Evolutionary conservation across 1,140 invertebrate species (phyloP).

Genomic region (Drosophila sp.): DNA sequence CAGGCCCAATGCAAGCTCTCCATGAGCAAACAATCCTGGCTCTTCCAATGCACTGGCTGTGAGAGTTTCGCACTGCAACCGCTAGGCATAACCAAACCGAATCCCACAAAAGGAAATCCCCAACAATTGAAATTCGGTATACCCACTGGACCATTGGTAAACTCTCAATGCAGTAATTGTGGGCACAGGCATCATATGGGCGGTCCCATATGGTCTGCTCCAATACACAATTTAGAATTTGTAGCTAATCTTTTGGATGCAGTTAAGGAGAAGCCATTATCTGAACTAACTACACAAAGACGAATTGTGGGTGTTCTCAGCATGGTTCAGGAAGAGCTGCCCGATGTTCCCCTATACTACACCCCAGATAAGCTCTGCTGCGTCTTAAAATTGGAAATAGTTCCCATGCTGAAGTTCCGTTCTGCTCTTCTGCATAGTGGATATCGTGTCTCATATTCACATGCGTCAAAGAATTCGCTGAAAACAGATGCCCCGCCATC

Average conservation of each 20-base stretch:
- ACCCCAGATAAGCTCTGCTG: conserved; percentile 87
- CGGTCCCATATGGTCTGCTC: conserved; percentile 96
- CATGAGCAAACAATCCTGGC: conserved; percentile 91
- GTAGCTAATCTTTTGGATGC: conserved; percentile 85
- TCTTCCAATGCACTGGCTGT: conserved; percentile 96
- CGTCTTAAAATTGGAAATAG: conserved; percentile 87
- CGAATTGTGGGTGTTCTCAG: conserved; percentile 90
- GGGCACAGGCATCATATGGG: conserved; percentile 90
- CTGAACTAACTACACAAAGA: conserved; percentile 87
- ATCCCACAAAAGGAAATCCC: conserved; percentile 85
- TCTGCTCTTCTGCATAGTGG: conserved; percentile 97
- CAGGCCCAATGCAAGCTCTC: conserved; percentile 93
- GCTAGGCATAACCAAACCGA: conserved; percentile 87
- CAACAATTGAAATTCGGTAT: conserved; percentile 87
- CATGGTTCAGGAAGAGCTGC: conserved; percentile 91
- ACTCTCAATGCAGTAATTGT: conserved; percentile 90
- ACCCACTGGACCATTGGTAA: conserved; percentile 87
- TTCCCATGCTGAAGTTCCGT: conserved; percentile 88
- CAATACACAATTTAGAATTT: conserved; percentile 92
- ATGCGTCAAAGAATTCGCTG: conserved; percentile 93
- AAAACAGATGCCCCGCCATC: conserved; percentile 96
- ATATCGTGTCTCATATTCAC: conserved; percentile 95
- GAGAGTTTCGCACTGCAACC: conserved; percentile 90
- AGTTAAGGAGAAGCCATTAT: conserved; percentile 79
- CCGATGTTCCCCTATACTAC: conserved; percentile 94